Evolutionary conservation across 2,113 vertebrate species (phyloP).

Genomic region (Muntiacus reevesi): DNA sequence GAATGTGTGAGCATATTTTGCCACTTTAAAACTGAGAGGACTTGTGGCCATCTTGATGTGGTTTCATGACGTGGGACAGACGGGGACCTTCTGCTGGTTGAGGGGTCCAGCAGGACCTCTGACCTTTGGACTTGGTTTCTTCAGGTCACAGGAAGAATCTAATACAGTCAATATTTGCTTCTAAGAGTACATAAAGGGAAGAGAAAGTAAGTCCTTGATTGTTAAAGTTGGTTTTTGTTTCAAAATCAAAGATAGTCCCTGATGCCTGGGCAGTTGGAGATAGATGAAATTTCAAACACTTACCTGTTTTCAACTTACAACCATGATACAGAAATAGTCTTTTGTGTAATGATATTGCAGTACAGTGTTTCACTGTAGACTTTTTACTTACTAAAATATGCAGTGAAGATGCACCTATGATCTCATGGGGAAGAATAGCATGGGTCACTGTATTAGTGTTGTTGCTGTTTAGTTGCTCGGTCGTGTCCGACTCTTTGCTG

Average conservation of each 20-base stretch:
- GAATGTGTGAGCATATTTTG: not conserved
- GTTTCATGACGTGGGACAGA: not conserved
- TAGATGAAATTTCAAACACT: not conserved
- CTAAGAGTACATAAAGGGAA: not conserved
- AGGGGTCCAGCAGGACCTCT: not conserved
- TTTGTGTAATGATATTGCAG: not conserved
- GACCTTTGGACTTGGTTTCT: not conserved
- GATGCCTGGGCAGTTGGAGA: not conserved
- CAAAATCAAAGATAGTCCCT: not conserved
- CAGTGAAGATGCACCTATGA: not conserved
- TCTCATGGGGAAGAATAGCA: not conserved
- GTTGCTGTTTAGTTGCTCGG: not conserved
- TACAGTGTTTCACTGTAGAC: not conserved
- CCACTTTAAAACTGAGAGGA: not conserved
- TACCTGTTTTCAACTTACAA: not conserved
- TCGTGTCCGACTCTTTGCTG: not conserved
- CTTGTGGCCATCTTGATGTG: not conserved
- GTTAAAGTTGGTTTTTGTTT: not conserved
- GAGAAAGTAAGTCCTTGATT: not conserved
- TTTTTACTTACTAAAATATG: not conserved
- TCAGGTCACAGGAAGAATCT: not conserved
- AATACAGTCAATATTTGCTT: not conserved
- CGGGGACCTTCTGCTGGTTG: not conserved
- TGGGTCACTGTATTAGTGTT: not conserved
- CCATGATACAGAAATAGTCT: not conserved